Conservation (phyloP, 2,113 vertebrate species). For the Dromiciops gliroides region DNA sequence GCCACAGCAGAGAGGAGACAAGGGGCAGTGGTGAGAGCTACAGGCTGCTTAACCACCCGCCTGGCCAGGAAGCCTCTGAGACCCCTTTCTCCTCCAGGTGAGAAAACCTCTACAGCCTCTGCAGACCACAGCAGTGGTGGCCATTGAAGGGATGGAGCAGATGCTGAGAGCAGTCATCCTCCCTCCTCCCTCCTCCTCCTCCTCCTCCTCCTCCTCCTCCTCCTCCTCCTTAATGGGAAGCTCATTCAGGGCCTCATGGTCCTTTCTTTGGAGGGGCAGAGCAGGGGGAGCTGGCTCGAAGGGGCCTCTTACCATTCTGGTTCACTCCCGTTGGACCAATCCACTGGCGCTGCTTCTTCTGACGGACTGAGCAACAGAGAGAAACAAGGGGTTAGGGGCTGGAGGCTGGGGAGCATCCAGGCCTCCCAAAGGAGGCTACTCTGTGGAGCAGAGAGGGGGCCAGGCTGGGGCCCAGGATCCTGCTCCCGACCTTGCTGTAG, state of each 20-base stretch:
- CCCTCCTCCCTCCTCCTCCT: no score
- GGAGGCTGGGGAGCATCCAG: rapidly evolving
- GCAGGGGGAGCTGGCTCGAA: background rate
- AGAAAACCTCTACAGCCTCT: background rate
- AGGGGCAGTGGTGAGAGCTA: background rate
- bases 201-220: no score
- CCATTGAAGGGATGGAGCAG: background rate
- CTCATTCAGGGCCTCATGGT: background rate
- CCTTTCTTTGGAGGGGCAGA: background rate
- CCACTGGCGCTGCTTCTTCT: slow-evolving; percentile 84
- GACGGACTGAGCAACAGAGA: slow-evolving; percentile 69
- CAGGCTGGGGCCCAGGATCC: background rate
- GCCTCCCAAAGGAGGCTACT: no score
- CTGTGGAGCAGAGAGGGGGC: rapidly evolving
- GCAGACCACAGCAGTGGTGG: background rate
- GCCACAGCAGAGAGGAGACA: background rate
- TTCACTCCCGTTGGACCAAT: slow-evolving; percentile 83
- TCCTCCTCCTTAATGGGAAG: background rate
- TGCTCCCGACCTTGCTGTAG: background rate
- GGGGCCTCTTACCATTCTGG: slow-evolving; percentile 79
- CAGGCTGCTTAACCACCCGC: background rate
- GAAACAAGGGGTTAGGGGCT: rapidly evolving
- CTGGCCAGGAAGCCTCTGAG: background rate
- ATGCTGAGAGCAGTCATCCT: background rate
- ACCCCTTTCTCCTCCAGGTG: background rate